Conservation (phyloP, 2,888 invertebrate genomes). For the Melolontha melolontha region DNA sequence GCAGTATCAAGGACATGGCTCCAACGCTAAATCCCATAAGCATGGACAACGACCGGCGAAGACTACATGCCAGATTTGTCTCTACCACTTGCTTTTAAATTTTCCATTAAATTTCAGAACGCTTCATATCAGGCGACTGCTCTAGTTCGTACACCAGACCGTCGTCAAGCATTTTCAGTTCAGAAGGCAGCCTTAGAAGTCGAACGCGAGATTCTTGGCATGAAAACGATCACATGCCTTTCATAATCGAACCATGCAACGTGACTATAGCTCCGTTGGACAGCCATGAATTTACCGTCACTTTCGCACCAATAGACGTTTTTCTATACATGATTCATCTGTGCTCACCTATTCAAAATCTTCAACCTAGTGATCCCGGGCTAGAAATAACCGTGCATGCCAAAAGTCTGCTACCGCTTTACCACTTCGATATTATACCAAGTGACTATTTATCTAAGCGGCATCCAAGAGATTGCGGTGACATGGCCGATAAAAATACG, state of each 20-base stretch:
- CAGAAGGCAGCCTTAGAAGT: slow-evolving; percentile 42
- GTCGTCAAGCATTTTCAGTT: slow-evolving; percentile 51
- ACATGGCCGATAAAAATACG: slow-evolving; percentile 60
- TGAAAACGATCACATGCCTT: slow-evolving; percentile 64
- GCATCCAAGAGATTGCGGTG: slow-evolving; percentile 66
- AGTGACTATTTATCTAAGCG: slow-evolving; percentile 72
- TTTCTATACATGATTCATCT: slow-evolving; percentile 69
- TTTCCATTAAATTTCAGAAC: slow-evolving; percentile 44
- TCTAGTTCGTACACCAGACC: not conserved
- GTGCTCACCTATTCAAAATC: slow-evolving; percentile 69
- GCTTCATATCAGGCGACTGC: slow-evolving; percentile 42
- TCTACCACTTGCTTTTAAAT: too few relatives aligned
- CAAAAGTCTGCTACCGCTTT: slow-evolving; percentile 75
- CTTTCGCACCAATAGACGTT: slow-evolving; percentile 71
- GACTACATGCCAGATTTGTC: too few relatives aligned
- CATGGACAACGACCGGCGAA: too few relatives aligned
- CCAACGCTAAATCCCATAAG: too few relatives aligned
- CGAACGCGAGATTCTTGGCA: slow-evolving; percentile 48
- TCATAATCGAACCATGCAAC: slow-evolving; percentile 67
- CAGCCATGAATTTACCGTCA: slow-evolving; percentile 65
- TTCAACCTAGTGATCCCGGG: slow-evolving; percentile 62
- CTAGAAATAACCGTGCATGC: slow-evolving; percentile 66
- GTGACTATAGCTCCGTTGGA: slow-evolving; percentile 66
- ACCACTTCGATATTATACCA: slow-evolving; percentile 77
- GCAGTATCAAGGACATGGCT: too few relatives aligned